Percentiles rank a stretch among this genome's conserved stretches.
Conservation (phyloP, 1,140 invertebrate species). For the Ceratosolen solmsi region DNA sequence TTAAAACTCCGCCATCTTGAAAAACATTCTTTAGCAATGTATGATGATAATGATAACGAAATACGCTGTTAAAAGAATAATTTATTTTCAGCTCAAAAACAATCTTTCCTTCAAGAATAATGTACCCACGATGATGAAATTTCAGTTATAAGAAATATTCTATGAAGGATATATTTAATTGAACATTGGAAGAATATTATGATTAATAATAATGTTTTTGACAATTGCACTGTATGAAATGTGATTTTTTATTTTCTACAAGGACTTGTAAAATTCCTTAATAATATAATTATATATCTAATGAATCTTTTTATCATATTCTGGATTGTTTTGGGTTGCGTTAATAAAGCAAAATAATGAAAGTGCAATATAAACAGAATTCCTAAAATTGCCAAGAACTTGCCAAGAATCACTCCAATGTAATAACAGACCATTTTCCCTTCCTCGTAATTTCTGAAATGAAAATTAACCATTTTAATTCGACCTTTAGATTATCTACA, state of each 20-base stretch:
- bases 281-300: neutral
- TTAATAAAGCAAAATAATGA: conserved; percentile 23
- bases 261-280: neutral
- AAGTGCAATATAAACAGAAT: conserved; percentile 7
- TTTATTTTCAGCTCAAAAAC: neutral
- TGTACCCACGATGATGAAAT: neutral
- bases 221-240: too few relatives aligned
- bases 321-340: neutral
- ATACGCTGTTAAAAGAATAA: neutral
- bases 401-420: neutral
- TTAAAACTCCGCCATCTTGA: neutral
- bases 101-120: neutral
- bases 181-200: neutral
- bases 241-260: neutral
- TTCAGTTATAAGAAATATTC: neutral
- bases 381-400: conserved; percentile 20
- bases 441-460: conserved; percentile 32
- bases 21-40: neutral
- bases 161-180: neutral
- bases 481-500: neutral
- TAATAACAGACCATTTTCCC: neutral
- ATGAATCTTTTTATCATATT: neutral
- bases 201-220: neutral
- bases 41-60: neutral
- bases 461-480: conserved; percentile 43